Evolutionary conservation across 2,888 invertebrate genomes (phyloP), one percentile per base, ranked within the genome.

Genomic region (Scaptodrosophila latifasciaeformis): DNA sequence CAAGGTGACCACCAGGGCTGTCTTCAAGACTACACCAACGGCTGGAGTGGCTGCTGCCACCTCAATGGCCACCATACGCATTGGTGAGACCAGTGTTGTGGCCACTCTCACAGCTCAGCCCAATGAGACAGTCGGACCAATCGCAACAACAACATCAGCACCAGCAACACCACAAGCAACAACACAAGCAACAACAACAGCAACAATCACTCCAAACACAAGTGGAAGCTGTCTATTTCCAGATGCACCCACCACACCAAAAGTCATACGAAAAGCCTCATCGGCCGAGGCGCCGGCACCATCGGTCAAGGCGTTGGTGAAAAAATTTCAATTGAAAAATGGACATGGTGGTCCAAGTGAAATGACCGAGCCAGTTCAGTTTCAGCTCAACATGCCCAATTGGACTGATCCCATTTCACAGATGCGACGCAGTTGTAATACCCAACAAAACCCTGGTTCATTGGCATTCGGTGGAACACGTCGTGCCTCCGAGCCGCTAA

Each of bases 201-300:
- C n/a, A n/a, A n/a, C n/a, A n/a, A n/a, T n/a, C n/a, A n/a, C 54
- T 51, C 35, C 59, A 62, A 49, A 47, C 37, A 17, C 50, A 51
- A 30, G 45, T 31, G 43, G 54, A 2, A 61, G 62, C 42, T 81
- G 89, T 62, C 87, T 90, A 61, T 90, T 88, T 84, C 89, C 89
- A 62, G 90, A 90, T 84, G 90, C 90, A 45, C 90, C 90, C 69
- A 90, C 90, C 81, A 90, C 90, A 64, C 90, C 90, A 72, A 90
- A 90, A 88, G 90, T 90, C 70, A 89, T 90, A 59, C 89, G 90
- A 80, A 90, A 90, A 77, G 89, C 90, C 29, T 88, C 88, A 65
- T 87, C 88, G 61, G 86, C 88, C 57, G 88, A 88, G 80, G 88
- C 89, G 77, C 88, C 90, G 46, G 82, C 86, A 35, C 85, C 84